These are phyloP conservation scores for Melipona bicolor DNA, from an alignment of 2,888 invertebrate species.

Conservation along the genomic window DNA sequence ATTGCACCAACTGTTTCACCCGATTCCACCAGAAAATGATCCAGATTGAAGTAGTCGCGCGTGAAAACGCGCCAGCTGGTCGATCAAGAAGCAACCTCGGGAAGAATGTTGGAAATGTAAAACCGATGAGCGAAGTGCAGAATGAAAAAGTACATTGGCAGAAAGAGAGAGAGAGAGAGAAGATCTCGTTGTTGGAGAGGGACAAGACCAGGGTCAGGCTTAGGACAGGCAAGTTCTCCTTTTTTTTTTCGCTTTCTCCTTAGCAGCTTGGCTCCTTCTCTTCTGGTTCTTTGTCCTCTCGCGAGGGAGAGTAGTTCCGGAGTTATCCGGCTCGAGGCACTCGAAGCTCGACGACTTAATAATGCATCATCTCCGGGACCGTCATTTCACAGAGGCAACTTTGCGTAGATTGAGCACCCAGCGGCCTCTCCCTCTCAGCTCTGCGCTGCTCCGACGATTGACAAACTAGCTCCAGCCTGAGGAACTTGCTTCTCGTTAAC, in stretches of 20 bases:
- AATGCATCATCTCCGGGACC: conserved; percentile 66
- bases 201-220: conserved; percentile 25
- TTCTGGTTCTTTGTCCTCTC: conserved; percentile 16
- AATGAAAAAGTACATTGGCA: conserved; percentile 18
- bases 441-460: conserved; percentile 41
- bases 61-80: conserved; percentile 6
- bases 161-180: not conserved
- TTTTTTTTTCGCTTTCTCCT: not conserved
- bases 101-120: conserved; percentile 23
- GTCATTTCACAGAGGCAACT: conserved; percentile 64
- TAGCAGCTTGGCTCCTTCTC: not conserved
- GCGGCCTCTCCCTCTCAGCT: conserved; percentile 9
- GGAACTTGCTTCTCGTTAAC: conserved; percentile 55
- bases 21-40: too few species aligned
- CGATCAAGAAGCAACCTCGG: not conserved
- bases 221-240: not conserved
- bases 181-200: not conserved
- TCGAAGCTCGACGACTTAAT: conserved; percentile 65
- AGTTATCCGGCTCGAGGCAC: conserved; percentile 46
- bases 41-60: too few species aligned
- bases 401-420: conserved; percentile 58
- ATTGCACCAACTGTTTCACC: not conserved
- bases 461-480: conserved; percentile 42
- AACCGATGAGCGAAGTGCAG: conserved; percentile 36
- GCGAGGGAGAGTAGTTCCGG: conserved; percentile 15